phyloP scores from a whole-genome alignment of 2,113 vertebrate species.

The Hoplias malabaricus region DNA sequence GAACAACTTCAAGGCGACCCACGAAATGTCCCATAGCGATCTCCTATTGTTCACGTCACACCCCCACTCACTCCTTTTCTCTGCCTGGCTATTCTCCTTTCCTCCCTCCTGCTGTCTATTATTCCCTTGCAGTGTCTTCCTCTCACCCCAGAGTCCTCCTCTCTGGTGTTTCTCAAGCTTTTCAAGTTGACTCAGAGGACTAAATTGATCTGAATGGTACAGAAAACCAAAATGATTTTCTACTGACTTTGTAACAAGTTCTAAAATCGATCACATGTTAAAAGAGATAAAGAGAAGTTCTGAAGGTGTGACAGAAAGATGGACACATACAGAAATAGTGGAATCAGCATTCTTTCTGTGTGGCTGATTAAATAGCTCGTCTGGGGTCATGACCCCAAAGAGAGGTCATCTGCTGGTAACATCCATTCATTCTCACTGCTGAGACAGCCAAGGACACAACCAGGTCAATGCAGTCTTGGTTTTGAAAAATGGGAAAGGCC shows the following conservation, averaged over 20 bases:
- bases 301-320: background rate
- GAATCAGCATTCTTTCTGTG: background rate
- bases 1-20: slow-evolving; percentile 73
- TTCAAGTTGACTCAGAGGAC: slow-evolving; percentile 2
- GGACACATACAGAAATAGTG: slow-evolving; percentile 1
- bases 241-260: background rate
- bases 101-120: slow-evolving; percentile 44
- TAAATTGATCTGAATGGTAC: slow-evolving; percentile 13
- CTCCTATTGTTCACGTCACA: slow-evolving; percentile 49
- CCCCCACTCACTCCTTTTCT: slow-evolving; percentile 47
- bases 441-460: slow-evolving; percentile 10
- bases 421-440: slow-evolving; percentile 2
- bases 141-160: slow-evolving; percentile 19
- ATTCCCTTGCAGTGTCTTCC: slow-evolving; percentile 31
- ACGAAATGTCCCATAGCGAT: slow-evolving; percentile 56
- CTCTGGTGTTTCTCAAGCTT: slow-evolving; percentile 33
- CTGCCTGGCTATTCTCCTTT: slow-evolving; percentile 28
- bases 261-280: background rate
- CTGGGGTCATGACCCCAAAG: slow-evolving; percentile 33
- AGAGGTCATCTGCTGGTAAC: slow-evolving; percentile 31
- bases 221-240: slow-evolving; percentile 3
- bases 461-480: background rate
- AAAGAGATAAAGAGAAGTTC: slow-evolving; percentile 5
- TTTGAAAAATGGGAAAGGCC: background rate
- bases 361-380: slow-evolving; percentile 13